Evolutionary conservation across 2,888 invertebrate genomes (phyloP).

Genomic region (Brenthis daphne): DNA sequence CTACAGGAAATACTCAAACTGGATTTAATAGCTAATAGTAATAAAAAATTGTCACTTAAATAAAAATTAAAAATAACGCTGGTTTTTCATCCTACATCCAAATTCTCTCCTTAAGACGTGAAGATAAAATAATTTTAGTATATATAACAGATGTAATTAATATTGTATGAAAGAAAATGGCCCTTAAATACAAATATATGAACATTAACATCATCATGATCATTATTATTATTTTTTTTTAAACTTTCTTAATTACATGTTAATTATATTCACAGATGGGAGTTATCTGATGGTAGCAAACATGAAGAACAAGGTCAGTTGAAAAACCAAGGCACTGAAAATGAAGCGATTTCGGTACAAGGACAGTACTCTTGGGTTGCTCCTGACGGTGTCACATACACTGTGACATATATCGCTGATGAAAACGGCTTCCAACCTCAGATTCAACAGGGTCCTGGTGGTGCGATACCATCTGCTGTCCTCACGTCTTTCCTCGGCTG

Average conservation of each 20-base stretch:
- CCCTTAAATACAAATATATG: not conserved
- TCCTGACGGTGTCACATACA: conserved; percentile 81
- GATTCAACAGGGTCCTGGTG: conserved; percentile 70
- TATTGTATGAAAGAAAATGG: too few species aligned
- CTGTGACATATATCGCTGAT: conserved; percentile 83
- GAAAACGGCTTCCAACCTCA: conserved; percentile 76
- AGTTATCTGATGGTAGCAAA: conserved; percentile 81
- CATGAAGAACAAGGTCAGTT: conserved; percentile 81
- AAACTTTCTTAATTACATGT: not conserved
- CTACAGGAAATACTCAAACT: too few species aligned
- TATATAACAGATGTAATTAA: too few species aligned
- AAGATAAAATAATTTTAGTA: too few species aligned
- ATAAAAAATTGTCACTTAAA: too few species aligned
- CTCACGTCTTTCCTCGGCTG: conserved; percentile 66
- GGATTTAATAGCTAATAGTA: too few species aligned
- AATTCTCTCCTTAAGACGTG: too few species aligned
- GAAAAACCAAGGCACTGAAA: conserved; percentile 80
- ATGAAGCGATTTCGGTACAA: conserved; percentile 80
- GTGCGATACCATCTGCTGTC: conserved; percentile 62
- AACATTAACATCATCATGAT: too few species aligned
- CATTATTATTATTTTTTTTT: too few species aligned
- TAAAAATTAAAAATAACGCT: too few species aligned
- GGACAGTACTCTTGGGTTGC: conserved; percentile 82
- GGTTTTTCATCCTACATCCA: too few species aligned
- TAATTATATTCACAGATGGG: conserved; percentile 63